phyloP scores from a whole-genome alignment of 2,888 invertebrate species.

The Nomada fucata region DNA sequence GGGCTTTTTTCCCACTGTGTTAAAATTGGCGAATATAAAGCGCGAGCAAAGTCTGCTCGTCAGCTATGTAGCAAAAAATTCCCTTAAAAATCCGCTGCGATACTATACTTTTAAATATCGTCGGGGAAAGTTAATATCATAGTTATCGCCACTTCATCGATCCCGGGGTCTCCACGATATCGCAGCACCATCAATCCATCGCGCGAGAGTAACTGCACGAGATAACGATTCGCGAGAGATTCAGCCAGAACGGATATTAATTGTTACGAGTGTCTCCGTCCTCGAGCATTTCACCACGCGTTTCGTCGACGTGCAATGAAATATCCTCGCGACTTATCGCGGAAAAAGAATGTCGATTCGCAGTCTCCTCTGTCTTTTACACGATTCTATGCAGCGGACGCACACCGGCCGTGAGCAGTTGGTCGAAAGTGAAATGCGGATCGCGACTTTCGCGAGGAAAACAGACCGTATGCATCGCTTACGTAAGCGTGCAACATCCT shows the following conservation, averaged over 20 bases:
- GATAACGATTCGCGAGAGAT: conserved; percentile 13
- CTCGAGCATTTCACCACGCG: conserved; percentile 17
- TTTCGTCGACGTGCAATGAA: conserved; percentile 8
- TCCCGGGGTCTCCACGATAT: neutral
- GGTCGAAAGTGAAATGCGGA: conserved; percentile 59
- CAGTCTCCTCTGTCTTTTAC: conserved; percentile 12
- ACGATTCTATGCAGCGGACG: conserved; percentile 6
- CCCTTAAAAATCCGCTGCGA: no score
- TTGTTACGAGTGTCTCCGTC: conserved; percentile 16
- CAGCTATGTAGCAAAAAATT: no score
- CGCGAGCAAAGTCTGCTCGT: no score
- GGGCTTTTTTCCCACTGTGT: no score
- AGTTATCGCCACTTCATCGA: conserved; percentile 9
- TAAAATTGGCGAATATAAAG: no score
- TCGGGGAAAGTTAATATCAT: no score
- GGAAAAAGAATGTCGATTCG: neutral
- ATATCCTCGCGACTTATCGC: conserved; percentile 6
- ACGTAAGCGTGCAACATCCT: conserved; percentile 28
- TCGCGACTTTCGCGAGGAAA: conserved; percentile 60
- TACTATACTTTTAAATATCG: no score
- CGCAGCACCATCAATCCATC: neutral
- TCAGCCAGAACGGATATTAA: conserved; percentile 3
- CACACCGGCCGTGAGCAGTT: conserved; percentile 20
- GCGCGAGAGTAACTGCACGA: neutral
- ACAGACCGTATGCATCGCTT: conserved; percentile 43